A percentile compares a stretch with the other conserved stretches of the same genome.
These are phyloP conservation scores for Leucophenga maculata DNA, from an alignment of 2,888 invertebrate genomes.

Conservation along the genomic window DNA sequence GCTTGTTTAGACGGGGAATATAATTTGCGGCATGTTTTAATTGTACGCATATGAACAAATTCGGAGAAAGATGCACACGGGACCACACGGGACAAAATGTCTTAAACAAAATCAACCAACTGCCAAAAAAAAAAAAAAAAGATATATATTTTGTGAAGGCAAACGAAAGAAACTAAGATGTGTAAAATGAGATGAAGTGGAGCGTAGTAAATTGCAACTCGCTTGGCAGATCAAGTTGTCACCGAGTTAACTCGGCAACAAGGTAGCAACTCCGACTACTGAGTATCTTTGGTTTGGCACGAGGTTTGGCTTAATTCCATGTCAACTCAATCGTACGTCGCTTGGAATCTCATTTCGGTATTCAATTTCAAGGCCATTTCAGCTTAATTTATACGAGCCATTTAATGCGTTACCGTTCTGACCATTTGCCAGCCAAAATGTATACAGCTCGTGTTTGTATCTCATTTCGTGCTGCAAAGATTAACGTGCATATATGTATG, in stretches of 20 bases:
- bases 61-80: no score
- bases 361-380: conserved; percentile 50
- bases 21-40: no score
- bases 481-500: background rate
- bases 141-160: no score
- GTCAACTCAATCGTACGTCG: conserved; percentile 1
- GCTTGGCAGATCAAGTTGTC: no score
- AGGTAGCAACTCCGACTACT: conserved; percentile 6
- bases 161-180: no score
- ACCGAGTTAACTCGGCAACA: background rate
- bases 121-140: no score
- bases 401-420: conserved; percentile 19
- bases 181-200: no score
- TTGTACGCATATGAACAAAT: no score
- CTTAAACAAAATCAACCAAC: no score
- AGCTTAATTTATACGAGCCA: conserved; percentile 46
- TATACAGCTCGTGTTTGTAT: conserved; percentile 8
- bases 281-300: conserved; percentile 16
- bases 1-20: no score
- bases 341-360: conserved; percentile 6
- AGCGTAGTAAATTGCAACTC: no score
- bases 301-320: conserved; percentile 20
- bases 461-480: conserved; percentile 18
- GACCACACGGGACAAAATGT: no score
- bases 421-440: conserved; percentile 7